Conservation (phyloP, 2,113 vertebrate genomes). For the Heptranchias perlo region DNA sequence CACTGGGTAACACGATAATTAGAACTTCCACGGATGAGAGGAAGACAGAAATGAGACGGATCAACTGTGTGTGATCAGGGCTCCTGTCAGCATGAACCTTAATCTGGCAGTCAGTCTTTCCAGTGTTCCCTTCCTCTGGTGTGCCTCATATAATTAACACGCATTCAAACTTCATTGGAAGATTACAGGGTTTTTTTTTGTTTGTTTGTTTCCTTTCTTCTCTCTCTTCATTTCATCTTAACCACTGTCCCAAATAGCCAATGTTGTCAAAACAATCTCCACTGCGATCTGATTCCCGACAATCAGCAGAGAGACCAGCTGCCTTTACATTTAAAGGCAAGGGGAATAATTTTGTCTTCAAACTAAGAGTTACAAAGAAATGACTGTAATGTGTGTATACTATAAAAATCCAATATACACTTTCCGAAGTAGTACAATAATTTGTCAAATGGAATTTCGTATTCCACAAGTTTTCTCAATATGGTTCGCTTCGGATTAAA, state of each 20-base stretch:
- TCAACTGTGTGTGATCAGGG: constrained; percentile 7
- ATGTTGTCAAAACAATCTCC: neutral
- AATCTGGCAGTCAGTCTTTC: neutral
- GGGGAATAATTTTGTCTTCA: neutral
- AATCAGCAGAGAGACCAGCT: neutral
- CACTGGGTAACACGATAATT: neutral
- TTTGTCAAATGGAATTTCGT: neutral
- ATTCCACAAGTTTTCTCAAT: neutral
- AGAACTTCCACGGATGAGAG: neutral
- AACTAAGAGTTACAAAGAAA: neutral
- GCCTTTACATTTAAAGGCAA: neutral
- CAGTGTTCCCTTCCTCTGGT: neutral
- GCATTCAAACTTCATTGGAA: neutral
- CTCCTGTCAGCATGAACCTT: neutral
- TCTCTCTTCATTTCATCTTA: neutral
- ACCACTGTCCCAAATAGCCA: too few relatives aligned
- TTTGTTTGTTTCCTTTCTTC: too few relatives aligned
- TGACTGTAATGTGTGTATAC: neutral
- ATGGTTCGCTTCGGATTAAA: neutral
- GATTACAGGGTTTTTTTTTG: neutral
- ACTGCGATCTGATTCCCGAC: neutral
- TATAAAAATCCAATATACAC: neutral
- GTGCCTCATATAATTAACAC: neutral
- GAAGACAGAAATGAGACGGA: neutral
- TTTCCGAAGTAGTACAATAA: neutral